A percentile compares a stretch with the other conserved stretches of the same genome.
Evolutionary conservation across 2,113 vertebrate species (phyloP).

Genomic region (Clarias gariepinus): DNA sequence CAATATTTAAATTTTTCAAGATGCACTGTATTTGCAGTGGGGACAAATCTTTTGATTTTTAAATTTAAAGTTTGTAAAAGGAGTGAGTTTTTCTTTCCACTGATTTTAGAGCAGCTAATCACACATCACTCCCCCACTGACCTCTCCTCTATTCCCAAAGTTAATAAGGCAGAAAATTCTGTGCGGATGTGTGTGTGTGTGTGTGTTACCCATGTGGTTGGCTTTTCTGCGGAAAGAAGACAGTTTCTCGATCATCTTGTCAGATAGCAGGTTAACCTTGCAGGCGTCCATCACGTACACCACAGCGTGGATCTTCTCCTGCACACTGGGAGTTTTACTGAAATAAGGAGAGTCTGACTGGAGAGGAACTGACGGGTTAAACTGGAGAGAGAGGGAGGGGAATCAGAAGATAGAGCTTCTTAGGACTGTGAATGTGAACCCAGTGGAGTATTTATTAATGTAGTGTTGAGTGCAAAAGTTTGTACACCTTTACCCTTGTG

Average conservation of each 20-base stretch:
- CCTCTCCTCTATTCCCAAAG: too few species aligned
- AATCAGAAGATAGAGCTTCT: not conserved
- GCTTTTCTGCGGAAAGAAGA: constrained; percentile 63
- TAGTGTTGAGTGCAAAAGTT: not conserved
- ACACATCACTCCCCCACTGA: too few species aligned
- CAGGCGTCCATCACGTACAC: constrained; percentile 62
- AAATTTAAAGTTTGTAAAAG: too few species aligned
- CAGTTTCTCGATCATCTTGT: constrained; percentile 67
- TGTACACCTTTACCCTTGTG: not conserved
- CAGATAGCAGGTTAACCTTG: constrained; percentile 62
- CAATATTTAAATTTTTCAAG: too few species aligned
- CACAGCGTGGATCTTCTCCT: constrained; percentile 64
- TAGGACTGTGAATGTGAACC: not conserved
- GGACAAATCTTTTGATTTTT: too few species aligned
- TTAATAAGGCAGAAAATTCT: too few species aligned
- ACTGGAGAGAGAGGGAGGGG: constrained; percentile 17
- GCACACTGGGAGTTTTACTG: constrained; percentile 29
- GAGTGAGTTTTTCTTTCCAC: too few species aligned
- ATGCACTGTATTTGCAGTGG: too few species aligned
- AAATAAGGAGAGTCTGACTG: constrained; percentile 16
- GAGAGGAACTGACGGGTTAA: constrained; percentile 45
- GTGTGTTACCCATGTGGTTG: constrained; percentile 55
- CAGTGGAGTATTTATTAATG: not conserved
- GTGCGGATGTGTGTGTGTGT: not conserved
- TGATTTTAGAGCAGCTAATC: too few species aligned